phyloP scores from a whole-genome alignment of 2,113 vertebrate genomes.

The Pteronura brasiliensis region DNA sequence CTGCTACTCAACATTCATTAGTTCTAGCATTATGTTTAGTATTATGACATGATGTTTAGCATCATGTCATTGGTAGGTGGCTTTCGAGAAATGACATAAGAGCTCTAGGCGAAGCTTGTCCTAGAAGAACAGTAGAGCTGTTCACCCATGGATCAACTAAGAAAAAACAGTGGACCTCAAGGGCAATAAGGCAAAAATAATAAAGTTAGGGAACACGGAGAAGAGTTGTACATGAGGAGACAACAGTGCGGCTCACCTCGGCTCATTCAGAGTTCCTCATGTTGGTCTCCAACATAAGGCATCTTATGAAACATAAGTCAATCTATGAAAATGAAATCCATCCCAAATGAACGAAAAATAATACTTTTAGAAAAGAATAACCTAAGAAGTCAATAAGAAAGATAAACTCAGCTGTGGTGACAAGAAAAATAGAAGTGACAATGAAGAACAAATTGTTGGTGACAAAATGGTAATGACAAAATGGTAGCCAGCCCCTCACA shows the following conservation, averaged over 20 bases:
- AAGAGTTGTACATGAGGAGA: rapidly evolving
- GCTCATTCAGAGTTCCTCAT: rapidly evolving
- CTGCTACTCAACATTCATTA: not conserved
- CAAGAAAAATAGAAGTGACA: not conserved
- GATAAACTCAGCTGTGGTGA: not conserved
- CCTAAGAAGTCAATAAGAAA: not conserved
- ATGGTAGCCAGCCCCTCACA: not conserved
- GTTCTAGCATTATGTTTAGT: not conserved
- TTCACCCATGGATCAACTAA: not conserved
- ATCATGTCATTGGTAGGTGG: not conserved
- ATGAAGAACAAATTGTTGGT: not conserved
- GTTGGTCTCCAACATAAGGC: not conserved
- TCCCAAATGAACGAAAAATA: not conserved
- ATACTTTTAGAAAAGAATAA: not conserved
- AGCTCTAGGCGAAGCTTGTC: not conserved
- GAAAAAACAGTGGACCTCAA: not conserved
- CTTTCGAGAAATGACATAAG: not conserved
- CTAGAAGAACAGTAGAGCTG: not conserved
- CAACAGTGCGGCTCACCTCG: rapidly evolving
- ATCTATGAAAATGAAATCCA: not conserved
- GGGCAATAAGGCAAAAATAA: not conserved
- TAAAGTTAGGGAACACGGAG: not conserved
- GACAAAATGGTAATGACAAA: not conserved
- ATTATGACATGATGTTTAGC: too few relatives aligned
- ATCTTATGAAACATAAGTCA: not conserved